Evolutionary conservation across 1,140 invertebrate species (phyloP), one percentile per base, ranked within the genome.

Genomic region (Calycopis cecrops): DNA sequence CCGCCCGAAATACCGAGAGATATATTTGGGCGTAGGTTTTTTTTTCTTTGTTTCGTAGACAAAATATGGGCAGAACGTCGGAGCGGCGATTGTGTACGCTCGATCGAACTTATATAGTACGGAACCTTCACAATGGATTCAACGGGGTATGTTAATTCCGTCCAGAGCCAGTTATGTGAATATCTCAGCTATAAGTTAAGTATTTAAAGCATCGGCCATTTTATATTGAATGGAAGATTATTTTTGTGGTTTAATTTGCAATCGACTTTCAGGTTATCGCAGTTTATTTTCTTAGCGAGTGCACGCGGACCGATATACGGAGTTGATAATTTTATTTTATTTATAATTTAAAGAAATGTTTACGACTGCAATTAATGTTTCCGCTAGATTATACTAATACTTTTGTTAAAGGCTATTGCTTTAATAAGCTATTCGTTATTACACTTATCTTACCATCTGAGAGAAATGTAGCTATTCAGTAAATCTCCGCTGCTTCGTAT

Each of bases 11-110:
- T 75, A 59, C 67, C 60, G 69, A 61, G 64, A 56, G 67, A 67
- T 72, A 58, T 75, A 54, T 66, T 49, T 62, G 34, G 33, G 49
- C 42, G 42, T 59, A 59, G 52, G 60, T 57, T 71, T 73, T 76
- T 75, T 77, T 76, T 69, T 62, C 75, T 75, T 69, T 79, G 56
- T 70, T 57, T 64, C 57, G 65, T 61, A 67, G 65, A 79, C 71
- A 73, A 73, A 80, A 77, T 84, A 79, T 85, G 82, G 78, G 79
- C 80, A 79, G 75, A 83, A 66, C 64, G 71, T 65, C 75, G 75
- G 69, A 79, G 75, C 71, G 71, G 66, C 67, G 65, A 71, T 71
- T 69, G 57, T 72, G 60, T 57, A 71, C 68, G 73, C 63, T 71
- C 69, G 73, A 76, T 73, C 70, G 71, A 66, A 62, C 71, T 73